These are phyloP conservation scores for Nannobrachium achirus DNA, from an alignment of 2,113 vertebrate species.

Conservation along the genomic window DNA sequence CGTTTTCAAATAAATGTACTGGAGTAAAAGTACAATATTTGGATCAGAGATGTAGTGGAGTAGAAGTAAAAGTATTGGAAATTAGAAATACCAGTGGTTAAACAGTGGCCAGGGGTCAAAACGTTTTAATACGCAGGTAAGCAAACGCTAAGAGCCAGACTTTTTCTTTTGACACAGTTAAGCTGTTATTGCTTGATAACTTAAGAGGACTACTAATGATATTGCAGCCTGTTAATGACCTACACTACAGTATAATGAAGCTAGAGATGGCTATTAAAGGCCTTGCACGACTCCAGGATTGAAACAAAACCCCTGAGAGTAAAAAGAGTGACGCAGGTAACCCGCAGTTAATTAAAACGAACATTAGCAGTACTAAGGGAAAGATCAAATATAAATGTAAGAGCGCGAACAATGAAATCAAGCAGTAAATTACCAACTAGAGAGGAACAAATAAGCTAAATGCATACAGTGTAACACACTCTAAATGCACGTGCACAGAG, in stretches of 20 bases:
- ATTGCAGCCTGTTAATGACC: neutral
- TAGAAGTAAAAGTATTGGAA: too few relatives aligned
- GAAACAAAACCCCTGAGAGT: slow-evolving; percentile 13
- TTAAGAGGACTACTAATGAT: slow-evolving; percentile 10
- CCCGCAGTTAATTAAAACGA: slow-evolving; percentile 38
- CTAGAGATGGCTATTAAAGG: slow-evolving; percentile 6
- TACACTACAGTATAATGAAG: neutral
- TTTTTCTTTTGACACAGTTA: neutral
- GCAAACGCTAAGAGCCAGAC: neutral
- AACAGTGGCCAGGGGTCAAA: neutral
- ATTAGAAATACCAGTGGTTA: too few relatives aligned
- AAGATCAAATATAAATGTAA: slow-evolving; percentile 6
- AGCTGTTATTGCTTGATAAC: neutral
- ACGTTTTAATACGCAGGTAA: too few relatives aligned
- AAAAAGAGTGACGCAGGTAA: slow-evolving; percentile 20
- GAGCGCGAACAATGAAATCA: slow-evolving; percentile 33
- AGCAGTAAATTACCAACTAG: slow-evolving; percentile 37
- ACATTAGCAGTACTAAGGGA: slow-evolving; percentile 14
- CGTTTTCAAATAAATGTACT: too few relatives aligned
- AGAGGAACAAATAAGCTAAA: slow-evolving; percentile 38
- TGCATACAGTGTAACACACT: too few relatives aligned
- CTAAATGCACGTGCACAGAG: slow-evolving; percentile 13
- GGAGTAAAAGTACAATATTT: too few relatives aligned
- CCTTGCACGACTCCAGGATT: slow-evolving; percentile 4
- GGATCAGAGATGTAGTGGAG: too few relatives aligned